A percentile compares a stretch with the other conserved stretches of the same genome.
phyloP scores from a whole-genome alignment of 2,113 vertebrate species.

The Callipepla squamata region DNA sequence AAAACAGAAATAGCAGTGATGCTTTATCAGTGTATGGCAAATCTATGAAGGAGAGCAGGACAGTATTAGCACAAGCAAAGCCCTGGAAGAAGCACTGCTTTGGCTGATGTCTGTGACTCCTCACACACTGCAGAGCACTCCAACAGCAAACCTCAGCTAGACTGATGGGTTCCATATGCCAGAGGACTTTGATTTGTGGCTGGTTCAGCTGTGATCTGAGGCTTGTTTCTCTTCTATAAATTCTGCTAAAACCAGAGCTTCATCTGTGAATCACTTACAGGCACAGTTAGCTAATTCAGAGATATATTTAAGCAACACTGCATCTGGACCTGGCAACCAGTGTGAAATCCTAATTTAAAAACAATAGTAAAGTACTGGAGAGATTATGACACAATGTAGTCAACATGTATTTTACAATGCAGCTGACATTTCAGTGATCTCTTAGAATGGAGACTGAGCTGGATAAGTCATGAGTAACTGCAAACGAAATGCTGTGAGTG shows the following conservation, averaged over 20 bases:
- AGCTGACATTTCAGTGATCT: neutral
- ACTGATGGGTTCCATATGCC: neutral
- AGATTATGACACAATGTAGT: neutral
- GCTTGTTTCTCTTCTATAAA: neutral
- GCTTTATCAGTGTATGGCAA: neutral
- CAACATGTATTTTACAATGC: neutral
- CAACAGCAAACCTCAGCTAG: neutral
- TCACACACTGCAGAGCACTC: neutral
- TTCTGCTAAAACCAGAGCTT: conserved; percentile 9
- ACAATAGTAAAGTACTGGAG: neutral
- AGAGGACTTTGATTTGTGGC: conserved; percentile 9
- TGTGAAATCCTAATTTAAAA: conserved; percentile 22
- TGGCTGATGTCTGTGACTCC: neutral
- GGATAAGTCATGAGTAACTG: neutral
- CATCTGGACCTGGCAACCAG: conserved; percentile 12
- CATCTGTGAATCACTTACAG: neutral
- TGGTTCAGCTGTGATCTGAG: conserved; percentile 13
- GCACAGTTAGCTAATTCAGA: neutral
- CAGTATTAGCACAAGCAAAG: neutral
- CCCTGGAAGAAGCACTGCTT: neutral
- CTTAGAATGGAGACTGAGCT: neutral
- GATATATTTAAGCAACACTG: conserved; percentile 32
- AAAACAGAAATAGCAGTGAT: neutral
- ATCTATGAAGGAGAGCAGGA: neutral
- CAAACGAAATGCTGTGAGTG: neutral